Evolutionary conservation across 2,888 invertebrate genomes (phyloP).

Genomic region (Phlogophora meticulosa): DNA sequence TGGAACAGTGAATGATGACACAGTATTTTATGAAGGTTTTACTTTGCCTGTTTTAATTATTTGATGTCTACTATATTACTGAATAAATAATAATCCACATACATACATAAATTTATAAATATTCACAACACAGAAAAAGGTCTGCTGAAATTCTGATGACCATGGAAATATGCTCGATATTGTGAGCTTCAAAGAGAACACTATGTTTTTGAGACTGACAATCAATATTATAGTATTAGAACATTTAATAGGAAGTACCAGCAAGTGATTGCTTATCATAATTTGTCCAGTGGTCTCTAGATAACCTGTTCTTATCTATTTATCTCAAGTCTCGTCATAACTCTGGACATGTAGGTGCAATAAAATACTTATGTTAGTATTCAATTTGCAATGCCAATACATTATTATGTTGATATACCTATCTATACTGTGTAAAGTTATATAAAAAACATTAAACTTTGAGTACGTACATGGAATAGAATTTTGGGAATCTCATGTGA

Average conservation of each 20-base stretch:
- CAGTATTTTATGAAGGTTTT: background rate
- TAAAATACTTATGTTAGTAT: slow-evolving; percentile 12
- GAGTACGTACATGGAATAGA: slow-evolving; percentile 15
- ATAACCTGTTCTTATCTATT: slow-evolving; percentile 20
- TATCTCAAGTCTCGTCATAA: slow-evolving; percentile 44
- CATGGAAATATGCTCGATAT: slow-evolving; percentile 31
- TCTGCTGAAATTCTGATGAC: slow-evolving; percentile 39
- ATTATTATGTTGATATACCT: slow-evolving; percentile 30
- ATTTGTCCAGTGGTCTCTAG: slow-evolving; percentile 18
- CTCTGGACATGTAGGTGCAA: slow-evolving; percentile 41
- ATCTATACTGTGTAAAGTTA: slow-evolving; percentile 46
- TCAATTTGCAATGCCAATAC: slow-evolving; percentile 19
- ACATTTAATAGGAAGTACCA: slow-evolving; percentile 41
- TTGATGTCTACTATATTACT: slow-evolving; percentile 39
- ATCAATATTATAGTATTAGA: slow-evolving; percentile 40
- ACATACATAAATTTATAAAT: slow-evolving; percentile 18
- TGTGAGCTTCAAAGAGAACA: slow-evolving; percentile 29
- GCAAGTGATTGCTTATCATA: slow-evolving; percentile 34
- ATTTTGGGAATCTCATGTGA: slow-evolving; percentile 26
- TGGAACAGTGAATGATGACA: slow-evolving; percentile 8
- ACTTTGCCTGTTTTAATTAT: slow-evolving; percentile 19
- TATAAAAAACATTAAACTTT: slow-evolving; percentile 45
- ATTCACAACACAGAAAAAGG: slow-evolving; percentile 42
- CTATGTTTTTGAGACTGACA: slow-evolving; percentile 44
- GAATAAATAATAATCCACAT: slow-evolving; percentile 50